Base-by-base conservation (phyloP, 2,113 vertebrate species). In the Psittacara wagleri region DNA sequence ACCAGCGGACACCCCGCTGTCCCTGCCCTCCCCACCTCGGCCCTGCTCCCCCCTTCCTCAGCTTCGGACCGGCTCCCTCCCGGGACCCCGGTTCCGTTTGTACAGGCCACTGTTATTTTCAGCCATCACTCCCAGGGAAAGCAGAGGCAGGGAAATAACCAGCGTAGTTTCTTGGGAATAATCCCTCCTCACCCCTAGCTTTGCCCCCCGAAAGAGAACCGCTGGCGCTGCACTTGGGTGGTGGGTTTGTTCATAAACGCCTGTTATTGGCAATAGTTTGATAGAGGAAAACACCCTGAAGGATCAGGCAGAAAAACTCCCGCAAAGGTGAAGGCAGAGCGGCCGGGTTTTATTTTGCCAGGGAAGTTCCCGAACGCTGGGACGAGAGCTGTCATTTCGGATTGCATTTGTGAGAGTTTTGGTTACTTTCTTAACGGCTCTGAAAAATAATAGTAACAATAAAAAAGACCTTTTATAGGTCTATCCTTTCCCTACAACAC, bases 91-190 rank as follows among this genome's bases (percentile, higher is more conserved):
- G 61, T 62, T 35, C n/a, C 31, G 16, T 35, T 62, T 93, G 89
- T 49, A 2, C 13, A 54, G 51, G 7, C 9, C 67, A 9, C 25
- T 24, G 1, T 37, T 77, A 19, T 77, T 92, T 86, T 61, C 20
- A 62, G 54, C 15, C 25, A 39, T 63, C 35, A 39, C 6, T 35
- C 61, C 12, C 87, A 64, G 69, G 4, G 66, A 66, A 41, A 81
- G 77, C 67, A n/a, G 88, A 82, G 2, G 81, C 76, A 35, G 54
- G 61, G 72, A 29, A 79, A 35, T 74, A 54, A 93, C 85, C 90
- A 54, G 51, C 12, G 61, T 23, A 44, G 68, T 90, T 78, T 61
- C 86, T 90, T 95, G 77, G 33, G 86, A 83, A 88, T 14, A 55
- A 90, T 90, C 54, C 73, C 57, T 49, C 84, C 61, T 75, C 61